A percentile compares a stretch with the other conserved stretches of the same genome.
phyloP scores from a whole-genome alignment of 2,113 vertebrate genomes.

The Tympanuchus pallidicinctus region DNA sequence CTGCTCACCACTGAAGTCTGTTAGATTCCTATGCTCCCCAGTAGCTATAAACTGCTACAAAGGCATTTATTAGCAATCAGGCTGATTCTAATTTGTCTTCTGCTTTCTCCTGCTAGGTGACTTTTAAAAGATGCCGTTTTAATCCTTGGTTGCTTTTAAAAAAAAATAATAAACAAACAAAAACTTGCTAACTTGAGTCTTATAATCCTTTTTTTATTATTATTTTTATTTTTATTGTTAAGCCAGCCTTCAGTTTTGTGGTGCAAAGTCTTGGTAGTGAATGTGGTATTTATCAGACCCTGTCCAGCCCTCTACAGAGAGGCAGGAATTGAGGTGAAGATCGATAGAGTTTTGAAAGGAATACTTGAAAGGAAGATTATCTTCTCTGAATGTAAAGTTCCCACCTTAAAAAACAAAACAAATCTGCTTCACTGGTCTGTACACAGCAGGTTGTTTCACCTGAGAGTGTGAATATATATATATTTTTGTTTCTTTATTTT shows the following conservation, averaged over 20 bases:
- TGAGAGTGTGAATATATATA: neutral
- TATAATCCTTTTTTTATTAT: neutral
- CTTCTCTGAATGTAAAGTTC: neutral
- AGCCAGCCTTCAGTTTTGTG: neutral
- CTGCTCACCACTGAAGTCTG: rapidly evolving
- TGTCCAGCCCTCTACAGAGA: neutral
- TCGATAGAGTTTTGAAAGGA: neutral
- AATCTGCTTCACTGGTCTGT: neutral
- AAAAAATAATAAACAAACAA: neutral
- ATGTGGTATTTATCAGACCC: neutral
- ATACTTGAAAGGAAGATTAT: neutral
- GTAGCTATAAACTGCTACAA: neutral
- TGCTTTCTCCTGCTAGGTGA: neutral
- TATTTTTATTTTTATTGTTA: neutral
- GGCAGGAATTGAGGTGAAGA: neutral
- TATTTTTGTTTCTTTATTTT: neutral
- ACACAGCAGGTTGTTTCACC: neutral
- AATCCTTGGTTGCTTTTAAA: neutral
- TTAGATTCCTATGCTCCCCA: neutral
- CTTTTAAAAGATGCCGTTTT: neutral
- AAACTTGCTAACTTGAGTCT: neutral
- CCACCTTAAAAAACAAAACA: neutral
- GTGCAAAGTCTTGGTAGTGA: neutral
- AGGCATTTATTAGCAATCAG: neutral
- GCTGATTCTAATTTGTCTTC: neutral